Conservation (phyloP, 2,113 vertebrate genomes). For the Pongo abelii region DNA sequence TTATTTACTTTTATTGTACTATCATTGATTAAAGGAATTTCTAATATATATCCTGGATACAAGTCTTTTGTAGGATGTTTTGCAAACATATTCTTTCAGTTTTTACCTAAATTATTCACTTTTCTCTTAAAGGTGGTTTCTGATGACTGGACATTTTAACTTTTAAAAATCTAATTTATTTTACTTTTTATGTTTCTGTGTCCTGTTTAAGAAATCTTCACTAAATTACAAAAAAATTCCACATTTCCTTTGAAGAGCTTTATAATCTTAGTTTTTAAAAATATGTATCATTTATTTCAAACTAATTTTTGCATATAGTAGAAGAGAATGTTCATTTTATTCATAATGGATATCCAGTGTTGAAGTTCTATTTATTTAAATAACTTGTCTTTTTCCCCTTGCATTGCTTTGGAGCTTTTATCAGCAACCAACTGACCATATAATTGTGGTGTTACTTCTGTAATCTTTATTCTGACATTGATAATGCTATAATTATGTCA, state of each 20-base stretch:
- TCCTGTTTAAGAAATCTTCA: neutral
- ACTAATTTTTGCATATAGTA: neutral
- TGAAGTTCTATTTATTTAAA: neutral
- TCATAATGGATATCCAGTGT: neutral
- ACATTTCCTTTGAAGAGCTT: neutral
- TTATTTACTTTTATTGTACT: neutral
- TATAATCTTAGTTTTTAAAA: neutral
- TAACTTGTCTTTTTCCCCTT: neutral
- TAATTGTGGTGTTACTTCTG: neutral
- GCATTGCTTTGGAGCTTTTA: neutral
- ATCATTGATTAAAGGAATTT: neutral
- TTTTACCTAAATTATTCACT: neutral
- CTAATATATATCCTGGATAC: neutral
- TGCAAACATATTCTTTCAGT: neutral
- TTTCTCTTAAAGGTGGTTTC: neutral
- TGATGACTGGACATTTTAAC: neutral
- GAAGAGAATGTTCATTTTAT: neutral
- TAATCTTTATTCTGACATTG: neutral
- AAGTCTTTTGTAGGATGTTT: neutral
- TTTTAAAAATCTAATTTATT: neutral
- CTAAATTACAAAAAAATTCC: neutral
- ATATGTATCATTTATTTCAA: neutral
- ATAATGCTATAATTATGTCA: neutral
- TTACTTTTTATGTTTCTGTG: neutral
- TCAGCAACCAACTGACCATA: neutral